These are phyloP conservation scores for Polypterus bichir DNA, from an alignment of 2,113 vertebrate genomes.

Conservation along the genomic window DNA sequence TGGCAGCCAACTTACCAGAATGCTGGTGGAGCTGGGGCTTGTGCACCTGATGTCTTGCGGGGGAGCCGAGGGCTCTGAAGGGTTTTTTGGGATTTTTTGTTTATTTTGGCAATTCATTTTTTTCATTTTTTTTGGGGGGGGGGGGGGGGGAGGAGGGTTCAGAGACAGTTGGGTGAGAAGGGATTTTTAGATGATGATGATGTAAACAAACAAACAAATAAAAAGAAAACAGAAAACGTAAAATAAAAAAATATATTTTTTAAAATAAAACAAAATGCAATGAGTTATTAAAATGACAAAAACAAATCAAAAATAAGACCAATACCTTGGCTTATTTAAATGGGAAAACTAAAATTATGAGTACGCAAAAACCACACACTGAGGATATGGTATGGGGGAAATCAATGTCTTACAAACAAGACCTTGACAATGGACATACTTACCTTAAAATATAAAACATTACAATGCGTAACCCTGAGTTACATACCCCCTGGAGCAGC, in stretches of 20 bases:
- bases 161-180: constrained; percentile 29
- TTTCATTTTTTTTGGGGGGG: neutral
- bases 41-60: constrained; percentile 88
- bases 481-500: neutral
- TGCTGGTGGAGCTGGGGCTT: constrained; percentile 91
- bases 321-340: constrained; percentile 67
- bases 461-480: constrained; percentile 1
- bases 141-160: constrained; percentile 23
- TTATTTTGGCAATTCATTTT: constrained; percentile 23
- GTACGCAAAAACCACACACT: constrained; percentile 40
- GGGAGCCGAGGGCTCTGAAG: constrained; percentile 90
- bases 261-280: constrained; percentile 33
- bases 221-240: constrained; percentile 58
- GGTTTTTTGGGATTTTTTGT: constrained; percentile 30
- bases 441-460: constrained; percentile 54
- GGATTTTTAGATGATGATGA: constrained; percentile 29
- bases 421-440: constrained; percentile 63
- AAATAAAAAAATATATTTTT: constrained; percentile 50
- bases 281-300: constrained; percentile 34
- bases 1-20: constrained; percentile 98
- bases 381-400: constrained; percentile 52
- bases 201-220: constrained; percentile 65
- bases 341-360: constrained; percentile 50
- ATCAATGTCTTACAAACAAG: constrained; percentile 48
- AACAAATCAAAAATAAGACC: constrained; percentile 25